phyloP scores from a whole-genome alignment of 2,888 invertebrate genomes.

The Stenoptilia bipunctidactyla region DNA sequence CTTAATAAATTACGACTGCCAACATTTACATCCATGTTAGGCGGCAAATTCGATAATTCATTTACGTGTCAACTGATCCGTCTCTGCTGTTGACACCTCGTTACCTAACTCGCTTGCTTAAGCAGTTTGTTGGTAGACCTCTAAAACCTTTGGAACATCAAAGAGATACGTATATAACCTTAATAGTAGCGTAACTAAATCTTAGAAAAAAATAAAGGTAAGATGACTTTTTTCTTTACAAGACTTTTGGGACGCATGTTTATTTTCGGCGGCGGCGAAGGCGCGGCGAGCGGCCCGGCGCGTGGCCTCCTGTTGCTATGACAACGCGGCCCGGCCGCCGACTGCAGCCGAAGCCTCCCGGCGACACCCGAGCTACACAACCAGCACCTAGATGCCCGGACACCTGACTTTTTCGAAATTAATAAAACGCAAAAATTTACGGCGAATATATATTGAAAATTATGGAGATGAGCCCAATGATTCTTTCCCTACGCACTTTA shows the following conservation, averaged over 20 bases:
- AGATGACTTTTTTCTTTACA: constrained; percentile 17
- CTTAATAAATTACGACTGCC: constrained; percentile 5
- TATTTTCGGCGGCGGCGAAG: constrained; percentile 54
- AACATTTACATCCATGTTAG: background rate
- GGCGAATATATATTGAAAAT: no score
- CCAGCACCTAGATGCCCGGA: constrained; percentile 2
- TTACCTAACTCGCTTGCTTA: no score
- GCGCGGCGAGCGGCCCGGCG: constrained; percentile 32
- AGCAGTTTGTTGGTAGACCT: no score
- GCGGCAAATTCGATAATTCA: background rate
- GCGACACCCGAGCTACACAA: constrained; percentile 29
- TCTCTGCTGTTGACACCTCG: no score
- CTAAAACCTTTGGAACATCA: no score
- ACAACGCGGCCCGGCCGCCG: constrained; percentile 57
- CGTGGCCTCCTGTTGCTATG: constrained; percentile 48
- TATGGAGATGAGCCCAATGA: no score
- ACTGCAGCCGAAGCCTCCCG: constrained; percentile 30
- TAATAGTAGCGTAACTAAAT: no score
- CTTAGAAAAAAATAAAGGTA: no score
- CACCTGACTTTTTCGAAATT: background rate
- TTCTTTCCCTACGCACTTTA: no score
- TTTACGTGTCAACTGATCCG: background rate
- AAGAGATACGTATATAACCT: no score
- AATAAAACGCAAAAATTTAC: no score
- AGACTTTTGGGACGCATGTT: constrained; percentile 41